Base-by-base conservation (phyloP, 1,140 invertebrate species). In the Charaxes varanes region DNA sequence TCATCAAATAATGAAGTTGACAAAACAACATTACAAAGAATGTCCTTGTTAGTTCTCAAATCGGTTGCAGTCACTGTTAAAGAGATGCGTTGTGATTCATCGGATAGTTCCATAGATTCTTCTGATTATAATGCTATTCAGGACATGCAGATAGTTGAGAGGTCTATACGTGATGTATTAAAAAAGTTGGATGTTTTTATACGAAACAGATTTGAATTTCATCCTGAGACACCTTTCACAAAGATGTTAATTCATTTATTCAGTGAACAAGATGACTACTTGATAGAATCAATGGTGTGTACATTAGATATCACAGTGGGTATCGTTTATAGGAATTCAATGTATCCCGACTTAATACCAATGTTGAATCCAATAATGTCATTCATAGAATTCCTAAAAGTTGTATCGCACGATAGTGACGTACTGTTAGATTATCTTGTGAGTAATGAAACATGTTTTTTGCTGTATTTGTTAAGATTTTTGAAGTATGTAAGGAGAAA, bases 231-330 rank as follows among this genome's bases (percentile, higher is more conserved):
- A 51, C 90, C 92, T 13, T 88, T 96, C 33, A 93, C 93, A 4
- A 94, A 95, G 76, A 95, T 94, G 87, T 87, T 96, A 33, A 92
- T 96, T 24, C 92, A 94, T 65, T 81, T 97, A 23, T 96, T 97
- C 64, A 90, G 91, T 51, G 94, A 96, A 79, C 94, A 96, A 76
- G 94, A 97, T 69, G 94, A 97, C 70, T 94, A 93, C 53, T 71
- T 97, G 33, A 92, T 96, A 13, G 95, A 96, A 84, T 91, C 92
- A n/a, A 94, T 97, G 93, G 92, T 96, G 1, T 96, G 94, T 74
- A 94, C 92, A 22, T 76, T 96, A 16, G 94, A 96, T 71, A 94
- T 95, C 14, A 93, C 92, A 2, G 90, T 93, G 23, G 94, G 93
- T 30, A 88, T 95, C 11, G 93, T 92, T 13, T 93, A 93, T 61